phyloP scores from a whole-genome alignment of 2,797 vertebrate species.

The Fundulus diaphanus region DNA sequence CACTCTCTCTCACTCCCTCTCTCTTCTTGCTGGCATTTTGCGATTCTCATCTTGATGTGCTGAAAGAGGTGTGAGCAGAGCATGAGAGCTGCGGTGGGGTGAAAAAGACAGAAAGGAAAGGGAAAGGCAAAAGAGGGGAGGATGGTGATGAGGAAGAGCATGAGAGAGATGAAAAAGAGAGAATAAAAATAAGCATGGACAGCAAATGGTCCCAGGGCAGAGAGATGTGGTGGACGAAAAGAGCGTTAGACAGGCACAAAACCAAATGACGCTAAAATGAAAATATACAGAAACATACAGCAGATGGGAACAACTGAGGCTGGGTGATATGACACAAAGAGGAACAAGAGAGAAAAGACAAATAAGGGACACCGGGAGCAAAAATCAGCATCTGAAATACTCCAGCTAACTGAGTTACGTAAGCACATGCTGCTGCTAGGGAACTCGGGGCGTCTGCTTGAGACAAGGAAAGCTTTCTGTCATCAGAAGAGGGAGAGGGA shows the following conservation, averaged over 20 bases:
- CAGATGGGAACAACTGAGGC: slow-evolving; percentile 42
- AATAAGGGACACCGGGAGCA: slow-evolving; percentile 58
- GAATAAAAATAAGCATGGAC: slow-evolving; percentile 65
- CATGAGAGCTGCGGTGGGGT: slow-evolving; percentile 31
- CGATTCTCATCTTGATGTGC: slow-evolving; percentile 63
- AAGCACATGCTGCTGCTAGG: slow-evolving; percentile 76
- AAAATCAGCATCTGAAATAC: slow-evolving; percentile 70
- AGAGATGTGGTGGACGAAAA: slow-evolving; percentile 45
- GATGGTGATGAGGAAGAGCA: slow-evolving; percentile 58
- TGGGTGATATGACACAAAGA: slow-evolving; percentile 51
- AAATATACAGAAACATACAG: slow-evolving; percentile 42
- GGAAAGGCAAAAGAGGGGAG: slow-evolving; percentile 42
- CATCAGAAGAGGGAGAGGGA: slow-evolving; percentile 51
- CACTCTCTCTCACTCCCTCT: slow-evolving; percentile 15
- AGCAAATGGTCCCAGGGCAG: slow-evolving; percentile 55
- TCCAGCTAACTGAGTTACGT: slow-evolving; percentile 82
- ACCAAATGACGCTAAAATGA: slow-evolving; percentile 57
- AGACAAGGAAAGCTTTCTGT: slow-evolving; percentile 74
- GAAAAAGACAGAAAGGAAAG: slow-evolving; percentile 45
- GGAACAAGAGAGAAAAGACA: slow-evolving; percentile 37
- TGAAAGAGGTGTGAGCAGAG: slow-evolving; percentile 63
- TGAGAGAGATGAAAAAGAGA: slow-evolving; percentile 59
- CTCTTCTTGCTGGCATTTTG: slow-evolving; percentile 54
- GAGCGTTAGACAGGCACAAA: slow-evolving; percentile 56
- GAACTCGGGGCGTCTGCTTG: slow-evolving; percentile 65